phyloP scores from a whole-genome alignment of 2,888 invertebrate species.

The Prosapia bicincta region DNA sequence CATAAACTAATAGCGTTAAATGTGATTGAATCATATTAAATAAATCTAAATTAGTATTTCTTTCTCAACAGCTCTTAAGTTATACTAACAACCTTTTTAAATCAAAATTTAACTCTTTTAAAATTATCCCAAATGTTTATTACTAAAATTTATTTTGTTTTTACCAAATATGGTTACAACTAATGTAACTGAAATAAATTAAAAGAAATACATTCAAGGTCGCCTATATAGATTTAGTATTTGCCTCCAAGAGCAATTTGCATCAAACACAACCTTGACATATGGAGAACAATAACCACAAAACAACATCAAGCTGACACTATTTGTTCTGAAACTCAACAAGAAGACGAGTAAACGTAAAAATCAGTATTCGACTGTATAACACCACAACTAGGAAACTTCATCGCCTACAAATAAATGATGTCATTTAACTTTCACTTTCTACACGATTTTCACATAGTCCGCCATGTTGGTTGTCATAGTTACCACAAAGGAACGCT shows the following conservation, averaged over 20 bases:
- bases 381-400: background rate
- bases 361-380: background rate
- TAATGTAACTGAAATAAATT: background rate
- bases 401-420: slow-evolving; percentile 18
- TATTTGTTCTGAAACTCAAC: background rate
- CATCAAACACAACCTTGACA: background rate
- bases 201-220: background rate
- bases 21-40: too few species aligned
- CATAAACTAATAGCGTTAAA: too few species aligned
- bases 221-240: background rate
- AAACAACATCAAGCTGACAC: background rate
- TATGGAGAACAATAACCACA: background rate
- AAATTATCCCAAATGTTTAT: too few species aligned
- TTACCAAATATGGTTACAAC: background rate
- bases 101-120: too few species aligned
- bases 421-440: slow-evolving; percentile 27
- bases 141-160: too few species aligned
- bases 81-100: too few species aligned
- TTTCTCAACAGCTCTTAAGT: too few species aligned
- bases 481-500: background rate
- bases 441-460: slow-evolving; percentile 4
- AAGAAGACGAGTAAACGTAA: background rate
- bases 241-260: background rate
- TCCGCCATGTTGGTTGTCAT: slow-evolving; percentile 6
- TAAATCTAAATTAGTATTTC: too few species aligned